Evolutionary conservation across 2,113 vertebrate species (phyloP).

Genomic region (Microtus oregoni): DNA sequence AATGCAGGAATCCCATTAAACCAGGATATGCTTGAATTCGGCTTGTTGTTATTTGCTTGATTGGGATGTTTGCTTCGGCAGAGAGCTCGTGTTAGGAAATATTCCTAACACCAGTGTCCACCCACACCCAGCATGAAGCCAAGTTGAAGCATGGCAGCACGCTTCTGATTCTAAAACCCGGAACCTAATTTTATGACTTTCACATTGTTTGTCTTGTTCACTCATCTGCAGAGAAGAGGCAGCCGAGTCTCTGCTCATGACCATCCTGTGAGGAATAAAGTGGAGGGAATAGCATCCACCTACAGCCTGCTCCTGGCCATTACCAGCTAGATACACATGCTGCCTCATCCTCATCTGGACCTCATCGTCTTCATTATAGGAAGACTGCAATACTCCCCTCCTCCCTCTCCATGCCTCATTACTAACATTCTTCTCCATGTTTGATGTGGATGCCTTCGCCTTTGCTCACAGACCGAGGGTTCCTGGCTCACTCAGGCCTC

Average conservation of each 20-base stretch:
- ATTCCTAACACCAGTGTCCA: not conserved
- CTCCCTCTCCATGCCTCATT: no score
- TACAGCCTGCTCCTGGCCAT: no score
- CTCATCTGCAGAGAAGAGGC: not conserved
- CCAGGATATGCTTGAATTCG: no score
- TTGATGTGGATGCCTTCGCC: not conserved
- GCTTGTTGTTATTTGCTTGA: no score
- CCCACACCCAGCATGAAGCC: not conserved
- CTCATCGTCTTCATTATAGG: no score
- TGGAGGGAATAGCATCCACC: not conserved
- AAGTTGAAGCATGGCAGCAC: not conserved
- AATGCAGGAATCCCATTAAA: no score
- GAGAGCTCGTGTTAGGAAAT: no score
- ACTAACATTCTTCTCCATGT: no score
- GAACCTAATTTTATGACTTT: not conserved
- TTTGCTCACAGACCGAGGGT: not conserved
- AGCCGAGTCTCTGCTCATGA: not conserved
- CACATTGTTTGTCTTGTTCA: not conserved
- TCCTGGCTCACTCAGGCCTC: not conserved
- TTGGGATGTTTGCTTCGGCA: no score
- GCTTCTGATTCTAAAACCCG: not conserved
- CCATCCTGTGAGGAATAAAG: not conserved
- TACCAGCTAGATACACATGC: not conserved
- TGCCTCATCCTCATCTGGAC: no score
- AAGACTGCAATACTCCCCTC: no score